Base-by-base conservation (phyloP, 2,113 vertebrate genomes). In the Aphyosemion australe region DNA sequence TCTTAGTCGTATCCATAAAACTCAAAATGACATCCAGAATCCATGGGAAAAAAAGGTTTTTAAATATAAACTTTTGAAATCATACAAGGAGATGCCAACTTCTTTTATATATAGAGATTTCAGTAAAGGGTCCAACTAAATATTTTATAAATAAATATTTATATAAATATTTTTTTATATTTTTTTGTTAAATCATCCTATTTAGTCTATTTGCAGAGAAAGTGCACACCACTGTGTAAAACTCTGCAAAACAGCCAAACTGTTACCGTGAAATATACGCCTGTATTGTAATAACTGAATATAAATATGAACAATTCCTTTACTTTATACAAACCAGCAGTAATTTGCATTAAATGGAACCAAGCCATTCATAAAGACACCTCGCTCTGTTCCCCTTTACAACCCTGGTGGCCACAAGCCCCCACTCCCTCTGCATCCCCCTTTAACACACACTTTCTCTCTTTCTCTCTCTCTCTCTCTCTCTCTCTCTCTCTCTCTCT, bases 331-430 rank as follows among this genome's bases (percentile, higher is more conserved):
- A 48, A 62, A 26, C 53, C 58, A 62, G 49, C 1, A 31, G 48
- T 51, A 60, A 72, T 43, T 49, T 74, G 55, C 58, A 71, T 69
- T 48, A 64, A 72, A 48, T 20, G 58, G 64, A 80, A 61, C 51
- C 62, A 32, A 77, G n/a, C 58, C 71, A 78, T 88, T 82, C 75
- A 84, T 13, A 43, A 80, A 56, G 51, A 56, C 12, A 6, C 52
- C 51, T 69, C 50, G 9, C 21, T 64, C 37, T 66, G 31, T 61
- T 60, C 57, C 52, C 18, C 26, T 65, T 47, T 51, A 65, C 64
- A 58, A 50, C 65, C 18, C 64, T 53, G 50, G 46, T 66, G 64
- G 42, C 64, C 1, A 0, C 18, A 26, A 52, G 58, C 41, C 0
- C 45, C 45, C 31, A n/a, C 53, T 10, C 41, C 14, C 60, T 34